Base-by-base conservation (phyloP, 2,113 vertebrate species). In the Cyprinodon brontotheroides region DNA sequence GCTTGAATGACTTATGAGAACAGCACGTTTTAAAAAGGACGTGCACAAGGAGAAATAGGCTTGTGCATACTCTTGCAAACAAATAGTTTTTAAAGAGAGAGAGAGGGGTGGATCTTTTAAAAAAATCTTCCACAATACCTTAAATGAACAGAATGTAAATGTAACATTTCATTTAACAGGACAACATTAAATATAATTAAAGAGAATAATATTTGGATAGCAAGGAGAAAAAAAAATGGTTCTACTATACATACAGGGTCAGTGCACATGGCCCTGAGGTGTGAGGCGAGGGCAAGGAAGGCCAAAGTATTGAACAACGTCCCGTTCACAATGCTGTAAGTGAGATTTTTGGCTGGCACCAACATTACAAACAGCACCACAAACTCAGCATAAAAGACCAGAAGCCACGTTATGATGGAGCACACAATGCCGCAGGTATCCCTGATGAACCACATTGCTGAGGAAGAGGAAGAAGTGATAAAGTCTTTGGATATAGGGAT, bases 311-410 rank as follows among this genome's bases (percentile, higher is more conserved):
- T 99, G 95, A 99, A 99, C 75, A 99, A 75, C 0, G 94, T 91
- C 62, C 98, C 98, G 0, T 99, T 99, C 90, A 98, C 87, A 75
- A 95, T 74, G 86, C 96, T 97, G 93, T 99, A 99, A n/a, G 91
- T 90, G 70, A 98, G 94, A 90, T 96, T 97, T 89, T 96, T 96
- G 15, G 97, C 96, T 65, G 98, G 97, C 69, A 99, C 78, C 88
- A 99, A 93, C 97, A 99, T 98, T 75, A 99, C 96, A 71, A 99
- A 97, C 71, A 98, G 86, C 91, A 99, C 98, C 78, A 99, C 98
- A 6, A 99, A 99, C 88, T 98, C 98, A 0, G 98, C 98, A 2
- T 98, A 99, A 72, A 99, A 93, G 87, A 99, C 95, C 91, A 99
- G 94, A 80, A 99, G 81, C 98, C 98, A 99, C 77, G 98, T 99